Evolutionary conservation across 1,140 invertebrate species (phyloP).

Genomic region (Diorhabda sublineata): DNA sequence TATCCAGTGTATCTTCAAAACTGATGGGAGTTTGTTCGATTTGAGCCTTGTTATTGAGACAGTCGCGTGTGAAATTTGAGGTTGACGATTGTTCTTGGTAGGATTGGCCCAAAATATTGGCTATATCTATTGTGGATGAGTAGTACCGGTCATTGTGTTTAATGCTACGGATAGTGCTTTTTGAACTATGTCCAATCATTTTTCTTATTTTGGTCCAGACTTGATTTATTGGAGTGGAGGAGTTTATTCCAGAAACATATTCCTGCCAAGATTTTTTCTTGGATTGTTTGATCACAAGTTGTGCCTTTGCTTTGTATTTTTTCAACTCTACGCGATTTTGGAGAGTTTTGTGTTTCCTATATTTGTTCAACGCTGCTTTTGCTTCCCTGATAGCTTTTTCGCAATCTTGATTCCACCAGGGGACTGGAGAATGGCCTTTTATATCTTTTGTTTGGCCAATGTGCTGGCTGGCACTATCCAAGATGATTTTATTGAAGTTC

Average conservation of each 20-base stretch:
- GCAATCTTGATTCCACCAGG: not conserved
- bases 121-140: not conserved
- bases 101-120: not conserved
- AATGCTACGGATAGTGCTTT: not conserved
- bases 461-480: too few species aligned
- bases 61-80: not conserved
- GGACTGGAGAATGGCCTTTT: not conserved
- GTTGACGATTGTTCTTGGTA: not conserved
- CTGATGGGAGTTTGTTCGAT: not conserved
- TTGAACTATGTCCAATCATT: not conserved
- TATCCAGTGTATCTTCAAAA: not conserved
- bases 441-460: too few species aligned
- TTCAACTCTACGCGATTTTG: not conserved
- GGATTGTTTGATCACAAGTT: not conserved
- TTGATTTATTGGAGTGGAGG: not conserved
- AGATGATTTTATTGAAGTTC: too few species aligned
- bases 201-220: too few species aligned
- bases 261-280: not conserved
- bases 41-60: not conserved
- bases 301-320: not conserved
- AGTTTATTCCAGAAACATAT: not conserved
- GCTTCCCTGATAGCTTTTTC: not conserved
- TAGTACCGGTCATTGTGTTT: not conserved
- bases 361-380: not conserved
- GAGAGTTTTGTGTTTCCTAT: not conserved